These are phyloP conservation scores for Ataeniobius toweri DNA, from an alignment of 2,797 vertebrate genomes.

Conservation along the genomic window DNA sequence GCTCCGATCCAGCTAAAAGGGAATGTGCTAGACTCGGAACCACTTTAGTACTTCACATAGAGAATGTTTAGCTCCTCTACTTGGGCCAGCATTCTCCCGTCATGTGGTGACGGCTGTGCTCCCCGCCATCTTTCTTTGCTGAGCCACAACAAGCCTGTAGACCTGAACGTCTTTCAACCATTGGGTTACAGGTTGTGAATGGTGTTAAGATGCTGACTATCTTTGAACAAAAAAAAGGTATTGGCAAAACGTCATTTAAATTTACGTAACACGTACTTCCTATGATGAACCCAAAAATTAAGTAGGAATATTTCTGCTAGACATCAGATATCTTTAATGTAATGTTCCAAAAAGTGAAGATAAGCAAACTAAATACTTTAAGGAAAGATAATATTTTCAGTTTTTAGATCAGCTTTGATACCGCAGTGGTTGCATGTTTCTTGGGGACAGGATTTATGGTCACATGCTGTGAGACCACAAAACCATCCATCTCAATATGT, in stretches of 20 bases:
- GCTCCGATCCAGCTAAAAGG: conserved; percentile 57
- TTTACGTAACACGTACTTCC: no score
- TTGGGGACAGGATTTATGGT: background rate
- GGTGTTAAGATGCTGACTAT: background rate
- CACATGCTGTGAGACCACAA: background rate
- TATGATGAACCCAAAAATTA: background rate
- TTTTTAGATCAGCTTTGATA: background rate
- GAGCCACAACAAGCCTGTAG: background rate
- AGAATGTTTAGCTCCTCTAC: conserved; percentile 17
- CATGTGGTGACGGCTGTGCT: conserved; percentile 7
- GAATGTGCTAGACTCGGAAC: conserved; percentile 69
- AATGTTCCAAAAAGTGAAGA: background rate
- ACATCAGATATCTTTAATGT: background rate
- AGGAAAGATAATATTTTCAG: background rate
- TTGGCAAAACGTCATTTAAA: no score
- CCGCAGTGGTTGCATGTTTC: background rate
- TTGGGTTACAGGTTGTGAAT: background rate
- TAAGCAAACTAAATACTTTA: background rate
- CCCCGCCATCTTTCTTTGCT: background rate
- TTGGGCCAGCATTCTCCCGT: background rate
- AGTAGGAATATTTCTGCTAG: background rate
- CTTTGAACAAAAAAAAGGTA: no score
- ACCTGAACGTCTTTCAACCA: background rate
- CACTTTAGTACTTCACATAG: conserved; percentile 42
- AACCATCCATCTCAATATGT: no score